Conservation (phyloP, 2,797 vertebrate species). For the Petrocephalus schoutedeni region DNA sequence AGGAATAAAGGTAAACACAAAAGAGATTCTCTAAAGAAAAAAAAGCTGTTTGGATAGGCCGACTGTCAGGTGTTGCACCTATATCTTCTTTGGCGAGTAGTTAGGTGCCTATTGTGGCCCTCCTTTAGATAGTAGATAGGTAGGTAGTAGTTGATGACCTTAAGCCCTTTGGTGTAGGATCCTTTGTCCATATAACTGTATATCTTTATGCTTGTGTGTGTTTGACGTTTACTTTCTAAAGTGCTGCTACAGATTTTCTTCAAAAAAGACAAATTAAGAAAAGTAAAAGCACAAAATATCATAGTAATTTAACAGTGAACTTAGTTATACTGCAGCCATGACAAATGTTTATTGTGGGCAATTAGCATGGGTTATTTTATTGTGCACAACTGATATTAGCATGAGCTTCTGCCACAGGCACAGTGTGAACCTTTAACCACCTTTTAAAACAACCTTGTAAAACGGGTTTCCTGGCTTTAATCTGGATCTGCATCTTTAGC, state of each 20-base stretch:
- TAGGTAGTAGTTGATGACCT: background rate
- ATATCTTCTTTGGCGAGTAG: background rate
- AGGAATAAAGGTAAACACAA: slow-evolving; percentile 43
- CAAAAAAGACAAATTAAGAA: background rate
- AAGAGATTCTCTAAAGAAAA: background rate
- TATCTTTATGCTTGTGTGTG: background rate
- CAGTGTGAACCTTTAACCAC: background rate
- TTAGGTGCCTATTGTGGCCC: background rate
- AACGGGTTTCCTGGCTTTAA: background rate
- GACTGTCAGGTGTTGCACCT: slow-evolving; percentile 29
- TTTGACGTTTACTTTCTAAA: background rate
- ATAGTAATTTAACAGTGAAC: background rate
- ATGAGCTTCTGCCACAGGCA: background rate
- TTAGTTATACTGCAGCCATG: too few species aligned
- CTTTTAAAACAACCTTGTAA: background rate
- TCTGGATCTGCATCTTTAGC: background rate
- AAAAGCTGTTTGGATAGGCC: slow-evolving; percentile 29
- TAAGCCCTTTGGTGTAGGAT: background rate
- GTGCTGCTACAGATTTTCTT: background rate
- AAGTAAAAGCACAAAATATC: background rate
- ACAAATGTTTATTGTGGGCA: background rate
- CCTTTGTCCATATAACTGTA: background rate
- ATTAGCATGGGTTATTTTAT: background rate
- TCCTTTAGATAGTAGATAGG: background rate
- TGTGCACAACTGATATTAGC: background rate